Conservation (phyloP, 2,113 vertebrate genomes). For the Xiphophorus hellerii region DNA sequence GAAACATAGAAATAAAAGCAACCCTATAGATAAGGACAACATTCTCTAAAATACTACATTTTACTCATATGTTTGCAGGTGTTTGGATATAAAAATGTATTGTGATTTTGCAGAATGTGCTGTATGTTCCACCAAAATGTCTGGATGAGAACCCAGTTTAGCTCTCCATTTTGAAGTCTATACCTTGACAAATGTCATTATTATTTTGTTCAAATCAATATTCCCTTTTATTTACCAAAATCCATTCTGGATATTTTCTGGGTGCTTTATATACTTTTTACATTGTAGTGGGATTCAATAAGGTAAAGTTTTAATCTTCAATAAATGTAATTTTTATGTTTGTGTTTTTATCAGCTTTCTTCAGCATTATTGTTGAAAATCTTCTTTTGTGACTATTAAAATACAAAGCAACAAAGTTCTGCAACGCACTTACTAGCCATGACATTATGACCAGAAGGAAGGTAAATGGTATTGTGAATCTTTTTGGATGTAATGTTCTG, state of each 20-base stretch:
- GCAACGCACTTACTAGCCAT: not conserved
- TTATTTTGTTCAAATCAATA: not conserved
- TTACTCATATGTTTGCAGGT: not conserved
- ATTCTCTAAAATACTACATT: not conserved
- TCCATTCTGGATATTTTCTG: not conserved
- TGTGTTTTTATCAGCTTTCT: not conserved
- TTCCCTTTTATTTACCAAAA: slow-evolving; percentile 9
- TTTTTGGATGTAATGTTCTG: not conserved
- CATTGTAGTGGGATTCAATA: not conserved
- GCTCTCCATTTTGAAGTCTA: not conserved
- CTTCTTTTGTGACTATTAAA: not conserved
- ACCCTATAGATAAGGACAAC: not conserved
- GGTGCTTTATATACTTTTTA: slow-evolving; percentile 16
- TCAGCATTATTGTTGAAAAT: not conserved
- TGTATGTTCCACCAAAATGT: not conserved
- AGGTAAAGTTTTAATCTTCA: not conserved
- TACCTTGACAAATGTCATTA: not conserved
- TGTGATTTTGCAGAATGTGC: not conserved
- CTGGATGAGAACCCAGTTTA: not conserved
- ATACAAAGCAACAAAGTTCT: not conserved
- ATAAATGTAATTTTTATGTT: not conserved
- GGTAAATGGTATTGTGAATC: not conserved
- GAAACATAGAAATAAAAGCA: not conserved
- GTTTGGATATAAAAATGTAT: not conserved
- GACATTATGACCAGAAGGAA: not conserved